Conservation (phyloP, 1,140 invertebrate species). For the Sitophilus oryzae region DNA sequence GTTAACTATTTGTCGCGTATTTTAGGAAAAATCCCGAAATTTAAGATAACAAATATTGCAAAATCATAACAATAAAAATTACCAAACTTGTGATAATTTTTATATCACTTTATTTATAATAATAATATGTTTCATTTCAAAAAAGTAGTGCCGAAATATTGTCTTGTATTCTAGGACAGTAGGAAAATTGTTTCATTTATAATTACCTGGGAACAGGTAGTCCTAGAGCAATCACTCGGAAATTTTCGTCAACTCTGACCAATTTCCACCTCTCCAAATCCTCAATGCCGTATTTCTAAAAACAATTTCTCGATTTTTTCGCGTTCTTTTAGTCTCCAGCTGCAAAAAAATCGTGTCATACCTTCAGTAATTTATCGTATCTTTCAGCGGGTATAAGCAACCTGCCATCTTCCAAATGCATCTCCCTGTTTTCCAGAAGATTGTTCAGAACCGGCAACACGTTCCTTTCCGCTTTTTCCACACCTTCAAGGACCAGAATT, state of each 20-base stretch:
- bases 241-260: conserved; percentile 84
- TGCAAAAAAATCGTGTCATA: conserved; percentile 39
- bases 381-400: conserved; percentile 81
- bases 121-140: too few relatives aligned
- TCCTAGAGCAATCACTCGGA: conserved; percentile 86
- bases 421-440: conserved; percentile 95
- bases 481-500: conserved; percentile 89
- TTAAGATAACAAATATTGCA: too few relatives aligned
- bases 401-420: conserved; percentile 95
- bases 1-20: too few relatives aligned
- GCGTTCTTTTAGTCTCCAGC: neutral
- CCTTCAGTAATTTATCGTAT: conserved; percentile 86
- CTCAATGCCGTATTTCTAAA: conserved; percentile 66
- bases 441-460: conserved; percentile 97
- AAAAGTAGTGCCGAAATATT: too few relatives aligned
- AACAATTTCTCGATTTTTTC: neutral
- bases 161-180: too few relatives aligned
- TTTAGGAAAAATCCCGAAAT: too few relatives aligned
- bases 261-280: conserved; percentile 83
- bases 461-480: conserved; percentile 96
- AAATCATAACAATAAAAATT: too few relatives aligned
- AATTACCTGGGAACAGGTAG: conserved; percentile 70
- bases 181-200: conserved; percentile 1
- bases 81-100: too few relatives aligned
- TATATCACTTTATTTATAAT: too few relatives aligned